These are phyloP conservation scores for Lutjanus argentimaculatus DNA, from an alignment of 2,797 vertebrate species.

Conservation along the genomic window DNA sequence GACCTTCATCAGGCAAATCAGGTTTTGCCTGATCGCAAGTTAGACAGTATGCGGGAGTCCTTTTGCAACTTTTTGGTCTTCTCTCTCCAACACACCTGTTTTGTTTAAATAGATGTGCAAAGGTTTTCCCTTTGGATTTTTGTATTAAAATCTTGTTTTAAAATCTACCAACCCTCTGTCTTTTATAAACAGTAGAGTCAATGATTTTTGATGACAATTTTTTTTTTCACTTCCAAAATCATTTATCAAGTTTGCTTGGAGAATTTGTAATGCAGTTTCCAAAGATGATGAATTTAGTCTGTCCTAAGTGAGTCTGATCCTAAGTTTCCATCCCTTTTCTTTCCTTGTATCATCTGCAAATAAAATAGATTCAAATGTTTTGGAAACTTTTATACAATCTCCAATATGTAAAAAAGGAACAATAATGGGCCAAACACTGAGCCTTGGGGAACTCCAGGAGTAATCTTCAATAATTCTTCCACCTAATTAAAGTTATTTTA, in stretches of 20 bases:
- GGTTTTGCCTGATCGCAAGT: too few species aligned
- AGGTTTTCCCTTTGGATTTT: too few species aligned
- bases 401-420: background rate
- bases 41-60: too few species aligned
- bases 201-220: too few species aligned
- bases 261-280: background rate
- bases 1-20: too few species aligned
- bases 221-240: too few species aligned
- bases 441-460: background rate
- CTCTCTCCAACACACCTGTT: too few species aligned
- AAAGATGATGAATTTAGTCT: background rate
- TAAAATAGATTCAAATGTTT: fast-evolving
- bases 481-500: background rate
- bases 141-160: background rate
- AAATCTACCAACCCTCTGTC: too few species aligned
- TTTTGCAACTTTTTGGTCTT: too few species aligned
- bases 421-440: background rate
- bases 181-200: too few species aligned
- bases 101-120: too few species aligned
- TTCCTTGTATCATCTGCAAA: background rate
- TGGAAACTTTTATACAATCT: background rate
- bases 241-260: background rate
- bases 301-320: too few species aligned
- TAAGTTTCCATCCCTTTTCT: background rate
- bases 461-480: background rate